Base-by-base conservation (phyloP, 2,888 invertebrate species). In the Acleris sparsana region DNA sequence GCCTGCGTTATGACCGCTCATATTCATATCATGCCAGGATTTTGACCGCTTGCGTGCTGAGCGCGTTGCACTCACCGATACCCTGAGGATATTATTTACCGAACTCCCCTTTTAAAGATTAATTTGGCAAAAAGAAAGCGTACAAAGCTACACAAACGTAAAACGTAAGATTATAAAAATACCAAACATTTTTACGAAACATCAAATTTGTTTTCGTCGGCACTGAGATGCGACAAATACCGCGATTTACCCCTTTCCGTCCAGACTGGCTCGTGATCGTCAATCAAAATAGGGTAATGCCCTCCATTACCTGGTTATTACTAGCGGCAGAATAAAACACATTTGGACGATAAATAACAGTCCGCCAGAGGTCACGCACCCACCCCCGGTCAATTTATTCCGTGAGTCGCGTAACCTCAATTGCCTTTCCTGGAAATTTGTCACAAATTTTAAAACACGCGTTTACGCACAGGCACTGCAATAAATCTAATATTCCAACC, bases 41-140 rank as follows among this genome's bases (percentile, higher is more conserved):
- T 83, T 84, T 84, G 80, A 83, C 83, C 83, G 83, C 69, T 87
- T 72, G 86, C 85, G 84, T 87, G 87, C 76, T 69, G 72, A 71
- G 80, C 80, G 75, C 85, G 73, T 82, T 86, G 82, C 85, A 78
- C 85, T 79, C 75, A 70, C 73, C 71, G 74, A 76, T 77, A 73
- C 80, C 84, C 78, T 71, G 71, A 72, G 80, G 79, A 71, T 77
- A 72, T 76, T 75, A 77, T 78, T 78, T 75, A 72, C 62, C 63
- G 69, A 70, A 74, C 76, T 78, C 78, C 78, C 77, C 72, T 73
- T 25, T 57, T 49, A 53, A 56, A 56, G 49, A 53, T 59, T 53
- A 65, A 66, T 58, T 55, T 63, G 53, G 22, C 48, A 63, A 67
- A 59, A 67, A 49, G 53, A 58, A 20, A 5, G 17, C 48, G 22